phyloP scores from a whole-genome alignment of 1,140 invertebrate genomes.

The Callitettix versicolor region DNA sequence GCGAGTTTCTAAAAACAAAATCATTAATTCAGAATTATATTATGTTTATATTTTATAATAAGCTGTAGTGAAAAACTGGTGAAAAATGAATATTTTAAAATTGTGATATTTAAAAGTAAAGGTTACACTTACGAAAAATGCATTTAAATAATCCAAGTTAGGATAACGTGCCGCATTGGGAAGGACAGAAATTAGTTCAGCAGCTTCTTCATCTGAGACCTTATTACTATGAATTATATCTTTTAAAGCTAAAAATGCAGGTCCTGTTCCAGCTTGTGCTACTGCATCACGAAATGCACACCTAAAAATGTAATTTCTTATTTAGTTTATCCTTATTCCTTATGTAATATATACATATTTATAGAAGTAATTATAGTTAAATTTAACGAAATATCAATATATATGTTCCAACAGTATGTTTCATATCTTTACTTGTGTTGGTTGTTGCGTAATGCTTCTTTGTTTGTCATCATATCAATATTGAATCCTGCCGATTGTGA shows the following conservation, averaged over 20 bases:
- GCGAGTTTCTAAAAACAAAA: constrained; percentile 33
- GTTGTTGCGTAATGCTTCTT: too few relatives aligned
- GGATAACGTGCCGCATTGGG: constrained; percentile 42
- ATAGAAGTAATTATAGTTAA: background rate
- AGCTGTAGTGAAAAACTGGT: background rate
- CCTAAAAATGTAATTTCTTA: constrained; percentile 11
- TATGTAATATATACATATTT: background rate
- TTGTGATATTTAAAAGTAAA: too few relatives aligned
- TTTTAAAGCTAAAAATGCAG: constrained; percentile 46
- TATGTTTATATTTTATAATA: background rate
- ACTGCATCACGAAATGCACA: constrained; percentile 49
- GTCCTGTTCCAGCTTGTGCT: constrained; percentile 49
- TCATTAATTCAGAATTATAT: background rate
- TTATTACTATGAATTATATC: constrained; percentile 44
- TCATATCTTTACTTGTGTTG: too few relatives aligned
- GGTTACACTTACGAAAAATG: constrained; percentile 41
- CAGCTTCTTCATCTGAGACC: constrained; percentile 42
- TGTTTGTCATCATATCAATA: too few relatives aligned
- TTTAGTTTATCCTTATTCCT: background rate
- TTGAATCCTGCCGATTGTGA: too few relatives aligned
- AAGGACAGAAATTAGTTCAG: constrained; percentile 39
- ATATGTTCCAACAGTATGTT: too few relatives aligned
- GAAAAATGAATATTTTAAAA: background rate
- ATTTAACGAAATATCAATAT: background rate
- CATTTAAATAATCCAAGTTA: constrained; percentile 46